Percentiles rank a stretch among this genome's conserved stretches.
These are phyloP conservation scores for Pocillopora verrucosa DNA, from an alignment of 64 coral and sea anemone species.

Conservation along the genomic window DNA sequence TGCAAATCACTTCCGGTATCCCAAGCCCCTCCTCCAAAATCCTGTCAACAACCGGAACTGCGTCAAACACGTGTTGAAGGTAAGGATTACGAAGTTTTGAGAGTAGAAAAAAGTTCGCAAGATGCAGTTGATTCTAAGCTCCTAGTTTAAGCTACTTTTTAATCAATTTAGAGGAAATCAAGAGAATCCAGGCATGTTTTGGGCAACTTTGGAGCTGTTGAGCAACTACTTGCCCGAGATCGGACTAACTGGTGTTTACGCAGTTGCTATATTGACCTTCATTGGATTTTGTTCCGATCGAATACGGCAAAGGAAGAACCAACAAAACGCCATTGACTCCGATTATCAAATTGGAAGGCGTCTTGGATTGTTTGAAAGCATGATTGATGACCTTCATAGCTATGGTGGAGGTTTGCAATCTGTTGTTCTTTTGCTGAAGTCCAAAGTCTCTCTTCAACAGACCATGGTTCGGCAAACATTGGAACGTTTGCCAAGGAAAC, in stretches of 20 bases:
- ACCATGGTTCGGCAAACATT: constrained; percentile 30
- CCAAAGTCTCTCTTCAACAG: constrained; percentile 4
- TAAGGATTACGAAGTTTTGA: background rate
- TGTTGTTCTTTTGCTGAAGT: constrained; percentile 43
- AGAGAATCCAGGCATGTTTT: background rate
- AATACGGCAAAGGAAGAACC: constrained; percentile 2
- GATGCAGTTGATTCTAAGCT: background rate
- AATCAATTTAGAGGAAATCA: background rate
- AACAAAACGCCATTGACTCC: background rate
- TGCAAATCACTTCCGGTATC: background rate
- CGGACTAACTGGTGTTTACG: constrained; percentile 43
- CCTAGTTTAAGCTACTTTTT: background rate
- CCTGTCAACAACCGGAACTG: background rate
- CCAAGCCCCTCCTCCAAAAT: background rate
- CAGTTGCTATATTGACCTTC: constrained; percentile 28
- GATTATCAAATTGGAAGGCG: constrained; percentile 23
- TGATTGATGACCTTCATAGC: constrained; percentile 43
- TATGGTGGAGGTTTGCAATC: constrained; percentile 51
- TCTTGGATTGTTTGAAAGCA: constrained; percentile 42
- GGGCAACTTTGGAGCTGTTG: constrained; percentile 40
- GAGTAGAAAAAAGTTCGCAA: background rate
- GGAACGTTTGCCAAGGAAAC: constrained; percentile 30
- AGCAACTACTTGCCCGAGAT: constrained; percentile 38
- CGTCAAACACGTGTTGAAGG: background rate
- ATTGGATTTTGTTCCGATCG: constrained; percentile 28